Conservation (phyloP, 2,113 vertebrate genomes). For the Rhegmatorhina hoffmannsi region DNA sequence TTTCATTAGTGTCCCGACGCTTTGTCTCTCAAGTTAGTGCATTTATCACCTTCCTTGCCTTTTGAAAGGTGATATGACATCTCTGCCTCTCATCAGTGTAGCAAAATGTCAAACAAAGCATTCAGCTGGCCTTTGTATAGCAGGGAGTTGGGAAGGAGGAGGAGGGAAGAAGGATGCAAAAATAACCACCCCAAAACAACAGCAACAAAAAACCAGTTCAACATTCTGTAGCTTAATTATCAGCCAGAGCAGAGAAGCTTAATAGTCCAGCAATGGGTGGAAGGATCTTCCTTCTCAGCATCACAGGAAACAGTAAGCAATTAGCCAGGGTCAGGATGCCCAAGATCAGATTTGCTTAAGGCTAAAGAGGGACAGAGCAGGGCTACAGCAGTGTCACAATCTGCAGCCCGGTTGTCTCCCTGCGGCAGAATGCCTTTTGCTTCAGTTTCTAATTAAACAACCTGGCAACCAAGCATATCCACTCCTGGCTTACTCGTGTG, state of each 20-base stretch:
- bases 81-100: neutral
- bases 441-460: conserved; percentile 58
- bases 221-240: conserved; percentile 35
- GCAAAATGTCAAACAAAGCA: conserved; percentile 36
- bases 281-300: conserved; percentile 24
- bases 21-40: neutral
- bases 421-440: conserved; percentile 7
- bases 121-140: neutral
- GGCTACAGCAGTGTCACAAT: neutral
- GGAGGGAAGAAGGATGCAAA: neutral
- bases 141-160: neutral
- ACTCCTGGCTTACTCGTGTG: neutral
- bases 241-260: neutral
- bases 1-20: neutral
- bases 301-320: conserved; percentile 57
- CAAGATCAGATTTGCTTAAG: conserved; percentile 46
- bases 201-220: neutral
- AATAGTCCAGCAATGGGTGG: conserved; percentile 20
- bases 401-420: neutral
- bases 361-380: conserved; percentile 34
- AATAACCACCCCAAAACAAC: neutral
- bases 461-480: neutral
- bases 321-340: conserved; percentile 61
- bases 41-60: neutral
- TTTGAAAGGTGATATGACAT: neutral